phyloP scores from a whole-genome alignment of 2,113 vertebrate genomes.

The Mobula hypostoma region DNA sequence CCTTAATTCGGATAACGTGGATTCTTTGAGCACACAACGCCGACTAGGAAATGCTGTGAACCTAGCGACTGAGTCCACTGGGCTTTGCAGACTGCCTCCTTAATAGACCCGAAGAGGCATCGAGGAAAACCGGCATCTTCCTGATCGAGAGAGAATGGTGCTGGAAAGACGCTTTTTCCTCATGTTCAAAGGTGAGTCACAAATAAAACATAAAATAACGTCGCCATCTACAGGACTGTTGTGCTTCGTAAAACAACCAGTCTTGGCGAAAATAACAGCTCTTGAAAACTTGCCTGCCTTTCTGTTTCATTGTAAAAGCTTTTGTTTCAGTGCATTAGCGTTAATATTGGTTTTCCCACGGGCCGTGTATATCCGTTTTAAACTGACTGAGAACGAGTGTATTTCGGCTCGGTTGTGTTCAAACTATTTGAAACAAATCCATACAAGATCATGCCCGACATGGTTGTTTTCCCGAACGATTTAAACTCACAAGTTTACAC shows the following conservation, averaged over 20 bases:
- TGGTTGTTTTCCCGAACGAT: neutral
- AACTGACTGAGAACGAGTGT: neutral
- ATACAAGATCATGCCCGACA: neutral
- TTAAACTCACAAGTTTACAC: neutral
- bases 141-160: slow-evolving; percentile 1
- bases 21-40: neutral
- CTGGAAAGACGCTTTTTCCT: slow-evolving; percentile 13
- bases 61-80: no score
- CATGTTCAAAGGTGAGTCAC: slow-evolving; percentile 33
- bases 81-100: no score
- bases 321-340: neutral
- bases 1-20: neutral
- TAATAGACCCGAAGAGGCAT: no score
- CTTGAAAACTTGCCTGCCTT: neutral
- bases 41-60: neutral
- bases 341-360: neutral
- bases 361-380: neutral
- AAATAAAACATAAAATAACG: slow-evolving; percentile 8
- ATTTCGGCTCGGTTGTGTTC: neutral
- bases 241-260: neutral
- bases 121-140: neutral
- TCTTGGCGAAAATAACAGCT: neutral
- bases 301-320: neutral
- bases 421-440: neutral
- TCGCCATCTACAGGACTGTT: slow-evolving; percentile 30